Evolutionary conservation across 2,888 invertebrate genomes (phyloP).

Genomic region (Rambutsinella grinnellia): DNA sequence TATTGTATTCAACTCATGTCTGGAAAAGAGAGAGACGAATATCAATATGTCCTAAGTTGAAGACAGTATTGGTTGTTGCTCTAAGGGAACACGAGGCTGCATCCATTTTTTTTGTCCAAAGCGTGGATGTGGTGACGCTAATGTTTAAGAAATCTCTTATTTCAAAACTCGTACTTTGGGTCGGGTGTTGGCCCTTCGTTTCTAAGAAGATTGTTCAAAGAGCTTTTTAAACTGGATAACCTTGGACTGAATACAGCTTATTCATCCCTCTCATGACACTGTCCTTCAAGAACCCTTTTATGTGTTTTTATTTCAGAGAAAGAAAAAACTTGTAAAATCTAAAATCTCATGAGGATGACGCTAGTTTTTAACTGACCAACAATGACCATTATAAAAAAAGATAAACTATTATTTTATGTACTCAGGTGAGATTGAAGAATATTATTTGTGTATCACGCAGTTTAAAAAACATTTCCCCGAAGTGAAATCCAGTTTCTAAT

Average conservation of each 20-base stretch:
- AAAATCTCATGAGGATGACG: too few relatives aligned
- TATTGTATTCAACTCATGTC: slow-evolving; percentile 1
- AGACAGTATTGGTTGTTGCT: background rate
- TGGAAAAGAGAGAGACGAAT: background rate
- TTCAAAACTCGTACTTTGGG: background rate
- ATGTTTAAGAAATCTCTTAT: background rate
- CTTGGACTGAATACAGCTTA: slow-evolving; percentile 39
- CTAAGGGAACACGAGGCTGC: slow-evolving; percentile 26
- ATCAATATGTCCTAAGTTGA: slow-evolving; percentile 1
- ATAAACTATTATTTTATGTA: too few relatives aligned
- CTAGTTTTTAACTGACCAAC: too few relatives aligned
- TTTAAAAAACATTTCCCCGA: too few relatives aligned
- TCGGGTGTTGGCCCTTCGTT: slow-evolving; percentile 29
- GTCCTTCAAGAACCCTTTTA: too few relatives aligned
- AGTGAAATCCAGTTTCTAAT: slow-evolving; percentile 7
- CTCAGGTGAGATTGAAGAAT: too few relatives aligned
- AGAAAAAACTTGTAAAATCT: too few relatives aligned
- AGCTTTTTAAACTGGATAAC: slow-evolving; percentile 32
- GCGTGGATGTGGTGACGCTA: background rate
- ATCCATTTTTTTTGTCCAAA: too few relatives aligned
- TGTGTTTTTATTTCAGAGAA: too few relatives aligned
- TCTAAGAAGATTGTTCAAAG: slow-evolving; percentile 1
- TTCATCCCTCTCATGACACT: slow-evolving; percentile 33
- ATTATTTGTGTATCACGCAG: too few relatives aligned
- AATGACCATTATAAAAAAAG: too few relatives aligned